Base-by-base conservation (phyloP, 2,113 vertebrate genomes). In the Hoplias malabaricus region DNA sequence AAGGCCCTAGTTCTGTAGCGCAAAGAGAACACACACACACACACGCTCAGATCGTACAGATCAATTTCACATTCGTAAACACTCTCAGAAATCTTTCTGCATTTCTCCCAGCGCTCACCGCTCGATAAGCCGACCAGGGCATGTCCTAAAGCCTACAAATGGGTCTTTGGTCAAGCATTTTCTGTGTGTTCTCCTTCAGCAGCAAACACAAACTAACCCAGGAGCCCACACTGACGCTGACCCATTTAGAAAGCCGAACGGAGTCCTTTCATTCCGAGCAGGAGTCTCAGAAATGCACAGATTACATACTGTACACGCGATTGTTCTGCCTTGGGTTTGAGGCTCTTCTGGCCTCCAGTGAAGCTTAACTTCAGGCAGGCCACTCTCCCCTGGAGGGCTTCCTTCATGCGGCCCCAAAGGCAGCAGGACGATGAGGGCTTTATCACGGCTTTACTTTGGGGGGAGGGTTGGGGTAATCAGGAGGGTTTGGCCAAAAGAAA, bases 271-370 rank as follows among this genome's bases (percentile, higher is more conserved):
- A 33, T 73, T 29, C 19, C 5, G 19, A 21, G 5, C 29, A 19
- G 36, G 19, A 38, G 76, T 50, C 67, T 70, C 61, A 38, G 33
- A 57, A 57, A 57, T 69, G 65, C 75, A 54, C 11, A 78, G 56
- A 63, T 71, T 57, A 59, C 16, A 36, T 33, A 42, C 40, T 48
- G 72, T 74, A 25, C 29, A 21, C 3, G 16, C 12, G 13, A 42
- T 33, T 74, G 76, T 66, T 73, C 16, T 4, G 27, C 23, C 33
- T 10, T 34, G n/a, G 5, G 73, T 31, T n/a, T 16, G 12, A 40
- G 14, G 46, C 9, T 29, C 38, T 31, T 2, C 16, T 5, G 21
- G 71, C 40, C 36, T 42, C 54, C 54, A 42, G 23, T 43, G 23
- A 42, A 40, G 56, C 71, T 46, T n/a, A 42, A 25, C 34, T 6